phyloP scores from a whole-genome alignment of 2,888 invertebrate species.

The Sesia apiformis region DNA sequence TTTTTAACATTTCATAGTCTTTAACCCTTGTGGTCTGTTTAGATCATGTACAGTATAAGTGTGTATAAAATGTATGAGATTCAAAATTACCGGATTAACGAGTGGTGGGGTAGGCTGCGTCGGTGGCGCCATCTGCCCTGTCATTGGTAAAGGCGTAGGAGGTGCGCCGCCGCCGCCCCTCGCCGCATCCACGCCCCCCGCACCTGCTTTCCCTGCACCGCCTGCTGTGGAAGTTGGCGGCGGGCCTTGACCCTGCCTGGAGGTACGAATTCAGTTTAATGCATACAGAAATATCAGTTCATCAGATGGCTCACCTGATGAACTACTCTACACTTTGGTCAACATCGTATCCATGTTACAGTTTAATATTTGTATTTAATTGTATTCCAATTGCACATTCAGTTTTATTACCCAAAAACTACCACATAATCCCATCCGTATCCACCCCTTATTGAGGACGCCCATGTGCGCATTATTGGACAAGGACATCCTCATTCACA shows the following conservation, averaged over 20 bases:
- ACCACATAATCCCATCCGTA: too few species aligned
- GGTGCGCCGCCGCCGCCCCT: conserved; percentile 66
- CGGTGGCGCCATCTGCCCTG: conserved; percentile 75
- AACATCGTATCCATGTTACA: too few species aligned
- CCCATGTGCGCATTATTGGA: too few species aligned
- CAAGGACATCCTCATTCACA: too few species aligned
- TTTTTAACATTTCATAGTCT: too few species aligned
- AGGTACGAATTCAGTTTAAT: neutral
- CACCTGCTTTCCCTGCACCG: conserved; percentile 17
- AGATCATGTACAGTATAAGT: too few species aligned
- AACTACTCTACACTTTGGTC: too few species aligned
- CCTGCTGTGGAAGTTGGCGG: conserved; percentile 15
- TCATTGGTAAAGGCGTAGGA: conserved; percentile 72
- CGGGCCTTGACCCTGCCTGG: conserved; percentile 21
- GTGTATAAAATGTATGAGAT: neutral
- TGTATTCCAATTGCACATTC: neutral
- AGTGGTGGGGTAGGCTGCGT: conserved; percentile 68
- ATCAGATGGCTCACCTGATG: neutral
- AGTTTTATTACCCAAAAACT: too few species aligned
- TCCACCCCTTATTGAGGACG: too few species aligned
- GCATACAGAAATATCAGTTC: neutral
- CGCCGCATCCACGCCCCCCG: conserved; percentile 33
- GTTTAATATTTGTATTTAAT: too few species aligned
- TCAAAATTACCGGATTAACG: conserved; percentile 50
- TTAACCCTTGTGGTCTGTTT: too few species aligned